Conservation (phyloP, 2,113 vertebrate genomes). For the Electrona antarctica region DNA sequence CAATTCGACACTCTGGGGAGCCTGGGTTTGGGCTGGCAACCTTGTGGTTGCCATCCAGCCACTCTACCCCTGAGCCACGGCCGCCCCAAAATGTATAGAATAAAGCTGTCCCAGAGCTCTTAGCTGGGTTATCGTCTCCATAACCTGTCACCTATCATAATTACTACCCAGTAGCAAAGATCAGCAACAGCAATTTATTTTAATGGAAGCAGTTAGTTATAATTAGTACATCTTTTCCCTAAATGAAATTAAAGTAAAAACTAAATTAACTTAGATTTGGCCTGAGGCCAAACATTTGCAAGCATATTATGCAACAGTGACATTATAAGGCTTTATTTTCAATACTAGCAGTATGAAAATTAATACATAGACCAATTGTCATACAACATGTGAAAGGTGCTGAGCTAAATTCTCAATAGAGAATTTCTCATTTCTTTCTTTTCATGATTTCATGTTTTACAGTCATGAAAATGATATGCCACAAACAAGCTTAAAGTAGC, state of each 20-base stretch:
- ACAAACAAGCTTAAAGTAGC: conserved; percentile 8
- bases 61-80: no score
- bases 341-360: not conserved
- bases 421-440: not conserved
- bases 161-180: not conserved
- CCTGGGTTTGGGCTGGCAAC: no score
- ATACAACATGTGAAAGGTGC: conserved; percentile 9
- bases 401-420: not conserved
- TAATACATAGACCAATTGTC: not conserved
- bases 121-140: no score
- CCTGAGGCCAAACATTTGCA: not conserved
- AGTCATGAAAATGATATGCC: conserved; percentile 7
- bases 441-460: not conserved
- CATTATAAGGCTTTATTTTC: conserved; percentile 1
- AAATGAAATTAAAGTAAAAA: not conserved
- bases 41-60: not conserved
- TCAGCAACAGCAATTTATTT: not conserved
- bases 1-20: no score
- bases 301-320: not conserved
- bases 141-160: not conserved
- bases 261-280: not conserved
- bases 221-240: not conserved
- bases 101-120: no score
- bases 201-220: conserved; percentile 6
- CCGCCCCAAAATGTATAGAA: no score